These are phyloP conservation scores for Pocillopora verrucosa DNA, from an alignment of 64 coral and sea anemone genomes.

Conservation along the genomic window DNA sequence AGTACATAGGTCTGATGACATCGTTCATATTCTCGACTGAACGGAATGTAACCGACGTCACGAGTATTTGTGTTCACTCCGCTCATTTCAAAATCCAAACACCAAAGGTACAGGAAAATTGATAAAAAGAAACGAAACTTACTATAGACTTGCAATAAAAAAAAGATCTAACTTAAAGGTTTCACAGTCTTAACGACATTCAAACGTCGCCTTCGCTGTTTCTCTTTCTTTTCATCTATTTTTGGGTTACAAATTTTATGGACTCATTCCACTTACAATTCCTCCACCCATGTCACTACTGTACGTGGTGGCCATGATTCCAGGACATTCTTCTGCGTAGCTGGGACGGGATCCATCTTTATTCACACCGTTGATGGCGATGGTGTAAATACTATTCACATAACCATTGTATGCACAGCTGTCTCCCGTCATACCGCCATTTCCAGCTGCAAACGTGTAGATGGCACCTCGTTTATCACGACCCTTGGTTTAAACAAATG, in stretches of 20 bases:
- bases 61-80: too few species aligned
- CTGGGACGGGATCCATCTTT: constrained; percentile 15
- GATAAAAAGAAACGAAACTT: too few species aligned
- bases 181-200: too few species aligned
- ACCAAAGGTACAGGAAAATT: too few species aligned
- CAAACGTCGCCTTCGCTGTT: background rate
- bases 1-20: too few species aligned
- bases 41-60: too few species aligned
- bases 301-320: constrained; percentile 44
- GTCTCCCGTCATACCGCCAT: constrained; percentile 42
- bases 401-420: constrained; percentile 58
- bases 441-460: constrained; percentile 49
- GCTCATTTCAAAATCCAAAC: too few species aligned
- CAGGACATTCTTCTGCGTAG: constrained; percentile 43
- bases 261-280: constrained; percentile 16
- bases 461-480: constrained; percentile 34
- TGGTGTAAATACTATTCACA: constrained; percentile 49
- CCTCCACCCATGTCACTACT: constrained; percentile 16
- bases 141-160: too few species aligned
- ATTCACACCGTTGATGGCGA: constrained; percentile 48
- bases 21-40: too few species aligned
- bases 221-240: background rate
- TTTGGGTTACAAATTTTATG: background rate
- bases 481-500: constrained; percentile 1
- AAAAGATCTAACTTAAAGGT: too few species aligned